Base-by-base conservation (phyloP, 2,888 invertebrate species). In the Polyploca ridens region DNA sequence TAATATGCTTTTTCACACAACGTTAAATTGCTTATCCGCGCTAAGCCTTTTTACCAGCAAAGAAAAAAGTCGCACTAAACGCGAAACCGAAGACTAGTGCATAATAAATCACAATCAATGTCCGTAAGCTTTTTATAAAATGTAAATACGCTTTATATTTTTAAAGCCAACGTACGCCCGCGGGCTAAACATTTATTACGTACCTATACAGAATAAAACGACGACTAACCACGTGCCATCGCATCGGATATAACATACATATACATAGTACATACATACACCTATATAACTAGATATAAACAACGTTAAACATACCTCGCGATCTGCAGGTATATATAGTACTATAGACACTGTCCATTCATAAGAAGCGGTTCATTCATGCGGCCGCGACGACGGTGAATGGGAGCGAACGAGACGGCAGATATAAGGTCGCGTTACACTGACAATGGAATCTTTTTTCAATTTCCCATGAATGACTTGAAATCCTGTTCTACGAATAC, bases 361-460 rank as follows among this genome's bases (percentile, higher is more conserved):
- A 94, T 94, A 93, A 94, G 92, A 92, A 93, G 89, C 90, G 85
- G 90, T 93, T 91, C 93, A 93, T 93, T 93, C 88, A 93, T 91
- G 90, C 90, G 88, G 84, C 85, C 84, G 85, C 85, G 84, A 83
- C 81, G 84, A 77, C 82, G 69, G 86, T 93, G 92, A 93, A 93
- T 93, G 91, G 93, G 93, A 90, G 93, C 87, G 89, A 93, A 82
- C 71, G 90, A 87, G 93, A 93, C 76, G 67, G 82, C 70, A 71
- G 75, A 86, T 66, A 71, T 89, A 89, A 91, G 91, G 91, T 90
- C 89, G 90, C 80, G 90, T 90, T 90, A 91, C 89, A 90, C 73
- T 85, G 84, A 88, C 90, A 90, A 90, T 88, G 85, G 88, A 85
- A 79, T 86, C 81, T 86, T 85, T 41, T 83, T 83, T 82, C 83